These are phyloP conservation scores for Malurus cyaneus DNA, from an alignment of 2,113 vertebrate genomes.

Conservation along the genomic window DNA sequence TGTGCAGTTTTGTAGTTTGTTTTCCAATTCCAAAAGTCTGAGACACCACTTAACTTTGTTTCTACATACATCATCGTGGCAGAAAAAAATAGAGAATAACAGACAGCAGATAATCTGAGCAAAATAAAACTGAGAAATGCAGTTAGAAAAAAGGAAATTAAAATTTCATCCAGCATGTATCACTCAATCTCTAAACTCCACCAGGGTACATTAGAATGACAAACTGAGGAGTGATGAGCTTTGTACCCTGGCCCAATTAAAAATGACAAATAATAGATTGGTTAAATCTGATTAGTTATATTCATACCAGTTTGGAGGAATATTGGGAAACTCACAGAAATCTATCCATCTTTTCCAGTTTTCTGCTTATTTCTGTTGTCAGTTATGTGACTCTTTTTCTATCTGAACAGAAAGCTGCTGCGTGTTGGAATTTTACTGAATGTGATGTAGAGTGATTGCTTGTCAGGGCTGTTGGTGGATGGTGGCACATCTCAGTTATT, in stretches of 20 bases:
- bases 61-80: not conserved
- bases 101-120: not conserved
- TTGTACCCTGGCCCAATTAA: not conserved
- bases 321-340: not conserved
- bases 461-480: not conserved
- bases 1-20: not conserved
- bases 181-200: not conserved
- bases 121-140: not conserved
- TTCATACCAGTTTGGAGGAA: not conserved
- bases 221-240: not conserved
- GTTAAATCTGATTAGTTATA: not conserved
- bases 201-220: not conserved
- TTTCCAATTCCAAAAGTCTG: not conserved
- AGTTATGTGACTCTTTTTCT: not conserved
- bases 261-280: not conserved
- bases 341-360: not conserved
- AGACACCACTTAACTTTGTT: not conserved
- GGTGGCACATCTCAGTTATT: slow-evolving; percentile 6
- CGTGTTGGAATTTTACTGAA: not conserved
- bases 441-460: not conserved
- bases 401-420: not conserved
- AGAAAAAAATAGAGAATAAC: not conserved
- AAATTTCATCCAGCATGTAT: not conserved
- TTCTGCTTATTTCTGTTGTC: not conserved
- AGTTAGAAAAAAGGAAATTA: not conserved